Evolutionary conservation across 1,140 invertebrate species (phyloP).

Genomic region (Gerris buenoi): DNA sequence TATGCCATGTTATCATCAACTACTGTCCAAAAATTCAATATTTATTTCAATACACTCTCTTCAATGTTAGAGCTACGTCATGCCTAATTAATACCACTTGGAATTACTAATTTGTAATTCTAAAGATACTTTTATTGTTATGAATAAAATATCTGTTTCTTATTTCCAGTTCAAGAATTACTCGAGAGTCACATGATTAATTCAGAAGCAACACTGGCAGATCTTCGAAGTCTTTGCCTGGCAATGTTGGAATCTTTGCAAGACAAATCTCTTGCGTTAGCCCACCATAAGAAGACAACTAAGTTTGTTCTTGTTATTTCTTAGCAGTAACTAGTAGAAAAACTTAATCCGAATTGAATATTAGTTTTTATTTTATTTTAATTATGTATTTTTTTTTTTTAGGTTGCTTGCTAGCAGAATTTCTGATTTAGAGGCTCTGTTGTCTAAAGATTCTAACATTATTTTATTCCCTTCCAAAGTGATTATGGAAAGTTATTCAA

Average conservation of each 20-base stretch:
- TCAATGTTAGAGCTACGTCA: no score
- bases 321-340: no score
- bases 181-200: slow-evolving; percentile 34
- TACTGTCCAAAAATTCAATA: no score
- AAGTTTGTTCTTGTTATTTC: slow-evolving; percentile 32
- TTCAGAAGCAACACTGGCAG: slow-evolving; percentile 51
- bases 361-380: no score
- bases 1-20: no score
- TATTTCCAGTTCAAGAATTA: slow-evolving; percentile 41
- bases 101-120: no score
- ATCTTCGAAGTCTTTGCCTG: slow-evolving; percentile 57
- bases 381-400: not conserved
- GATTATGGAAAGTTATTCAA: not conserved
- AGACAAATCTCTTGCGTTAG: slow-evolving; percentile 65
- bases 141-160: no score
- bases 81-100: no score
- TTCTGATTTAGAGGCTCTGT: not conserved
- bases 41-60: no score
- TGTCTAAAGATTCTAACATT: not conserved
- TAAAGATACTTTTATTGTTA: no score
- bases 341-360: no score
- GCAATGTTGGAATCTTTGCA: slow-evolving; percentile 65
- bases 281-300: slow-evolving; percentile 71
- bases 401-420: not conserved
- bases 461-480: not conserved